Percentiles rank a stretch among this genome's conserved stretches.
phyloP scores from a whole-genome alignment of 64 coral and sea anemone genomes.

The Anthopleura sola region DNA sequence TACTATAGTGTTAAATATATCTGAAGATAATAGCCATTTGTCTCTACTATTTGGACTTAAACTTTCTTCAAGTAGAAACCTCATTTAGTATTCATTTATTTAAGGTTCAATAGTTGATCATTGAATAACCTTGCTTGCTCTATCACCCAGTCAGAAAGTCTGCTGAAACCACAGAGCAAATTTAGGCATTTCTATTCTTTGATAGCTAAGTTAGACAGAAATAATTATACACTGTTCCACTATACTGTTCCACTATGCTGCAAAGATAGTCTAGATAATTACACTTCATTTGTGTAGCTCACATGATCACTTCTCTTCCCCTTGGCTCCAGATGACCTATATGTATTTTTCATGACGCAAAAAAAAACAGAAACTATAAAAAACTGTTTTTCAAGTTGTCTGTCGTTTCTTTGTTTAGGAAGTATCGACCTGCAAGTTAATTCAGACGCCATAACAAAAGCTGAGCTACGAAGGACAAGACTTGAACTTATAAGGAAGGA shows the following conservation, averaged over 20 bases:
- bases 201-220: neutral
- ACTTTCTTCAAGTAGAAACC: neutral
- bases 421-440: constrained; percentile 85
- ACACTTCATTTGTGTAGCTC: no score
- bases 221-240: neutral
- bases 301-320: no score
- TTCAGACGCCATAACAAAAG: constrained; percentile 72
- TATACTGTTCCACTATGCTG: neutral
- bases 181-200: neutral
- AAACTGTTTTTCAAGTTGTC: neutral
- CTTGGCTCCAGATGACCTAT: neutral
- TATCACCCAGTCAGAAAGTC: neutral
- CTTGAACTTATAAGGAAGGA: constrained; percentile 84
- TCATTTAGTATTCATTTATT: neutral
- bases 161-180: neutral
- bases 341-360: neutral
- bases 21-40: neutral
- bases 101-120: neutral
- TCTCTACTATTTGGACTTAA: neutral
- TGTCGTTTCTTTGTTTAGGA: constrained; percentile 42
- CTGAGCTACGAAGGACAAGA: constrained; percentile 84
- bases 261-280: no score
- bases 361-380: neutral
- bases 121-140: neutral
- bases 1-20: neutral